Evolutionary conservation across 2,113 vertebrate genomes (phyloP).

Genomic region (Petromus typicus): DNA sequence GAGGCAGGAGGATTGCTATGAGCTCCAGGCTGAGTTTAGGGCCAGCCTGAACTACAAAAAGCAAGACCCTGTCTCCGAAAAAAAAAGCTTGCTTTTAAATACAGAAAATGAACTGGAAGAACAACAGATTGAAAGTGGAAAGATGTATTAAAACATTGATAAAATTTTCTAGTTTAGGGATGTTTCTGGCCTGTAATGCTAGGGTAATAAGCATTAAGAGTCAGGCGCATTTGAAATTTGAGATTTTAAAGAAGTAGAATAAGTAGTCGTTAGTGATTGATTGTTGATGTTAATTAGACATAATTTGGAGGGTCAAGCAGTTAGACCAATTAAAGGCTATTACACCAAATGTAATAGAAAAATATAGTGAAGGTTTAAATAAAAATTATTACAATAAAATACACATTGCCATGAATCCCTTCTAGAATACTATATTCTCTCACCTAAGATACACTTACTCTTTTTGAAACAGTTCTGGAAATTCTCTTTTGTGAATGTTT

Average conservation of each 20-base stretch:
- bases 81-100: slow-evolving; percentile 23
- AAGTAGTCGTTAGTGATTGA: slow-evolving; percentile 27
- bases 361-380: not conserved
- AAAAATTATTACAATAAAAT: not conserved
- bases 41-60: no score
- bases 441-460: not conserved
- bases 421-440: not conserved
- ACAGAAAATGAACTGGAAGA: slow-evolving; percentile 19
- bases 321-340: not conserved
- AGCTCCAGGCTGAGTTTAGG: no score
- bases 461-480: not conserved
- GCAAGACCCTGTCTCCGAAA: no score
- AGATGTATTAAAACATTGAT: not conserved
- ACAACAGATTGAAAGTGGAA: slow-evolving; percentile 26
- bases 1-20: no score
- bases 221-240: slow-evolving; percentile 34
- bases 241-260: slow-evolving; percentile 27
- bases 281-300: slow-evolving; percentile 42
- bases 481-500: not conserved
- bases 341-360: not conserved
- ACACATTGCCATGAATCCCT: not conserved
- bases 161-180: slow-evolving; percentile 8
- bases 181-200: not conserved
- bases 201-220: not conserved
- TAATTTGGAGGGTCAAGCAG: not conserved